Evolutionary conservation across 2,797 vertebrate species (phyloP), one percentile per base, ranked within the genome.

Genomic region (Masticophis lateralis): DNA sequence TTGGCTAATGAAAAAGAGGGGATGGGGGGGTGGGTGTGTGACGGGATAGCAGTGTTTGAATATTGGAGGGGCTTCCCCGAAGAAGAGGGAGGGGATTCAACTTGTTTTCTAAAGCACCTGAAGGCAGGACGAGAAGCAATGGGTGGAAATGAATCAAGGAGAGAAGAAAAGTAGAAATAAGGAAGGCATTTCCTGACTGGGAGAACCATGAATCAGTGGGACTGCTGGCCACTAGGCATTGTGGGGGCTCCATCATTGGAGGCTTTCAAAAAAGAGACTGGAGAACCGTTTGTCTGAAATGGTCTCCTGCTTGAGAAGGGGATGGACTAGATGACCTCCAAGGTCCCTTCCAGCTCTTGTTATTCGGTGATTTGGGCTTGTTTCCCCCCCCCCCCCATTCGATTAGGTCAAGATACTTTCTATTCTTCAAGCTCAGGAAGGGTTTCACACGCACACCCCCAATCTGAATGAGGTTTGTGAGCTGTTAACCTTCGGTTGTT

Each of bases 301-400:
- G 63, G 4, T 66, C 1, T n/a, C 63, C 63, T 66, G 4, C 28
- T 1, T n/a, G 63, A n/a, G 28, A 4, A 14, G 28, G 61, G 63
- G 63, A n/a, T n/a, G 28, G 63, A 66, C 12, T 66, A 66, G 63
- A n/a, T 2, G 61, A 66, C 63, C 63, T 66, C 28, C 28, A 6
- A 66, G 12, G 63, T 6, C 16, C 66, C 32, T 74, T 74, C 66
- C n/a, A 8, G 18, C n/a, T 32, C 66, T 63, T 74, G 6, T 74
- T 20, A 74, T 32, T 69, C n/a, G 18, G 32, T 74, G 37, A 74
- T 74, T 63, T 74, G 66, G 2, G n/a, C 7, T 37, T 74, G 14
- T 32, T 63, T 66, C 5, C 1, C 0, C 2, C 63, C 4, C n/a
- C 10, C 4, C 3, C 11, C 2, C 20, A 10, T 79, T 2, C 20